These are phyloP conservation scores for Olivierus martensii DNA, from an alignment of 1,140 invertebrate species.

Conservation along the genomic window DNA sequence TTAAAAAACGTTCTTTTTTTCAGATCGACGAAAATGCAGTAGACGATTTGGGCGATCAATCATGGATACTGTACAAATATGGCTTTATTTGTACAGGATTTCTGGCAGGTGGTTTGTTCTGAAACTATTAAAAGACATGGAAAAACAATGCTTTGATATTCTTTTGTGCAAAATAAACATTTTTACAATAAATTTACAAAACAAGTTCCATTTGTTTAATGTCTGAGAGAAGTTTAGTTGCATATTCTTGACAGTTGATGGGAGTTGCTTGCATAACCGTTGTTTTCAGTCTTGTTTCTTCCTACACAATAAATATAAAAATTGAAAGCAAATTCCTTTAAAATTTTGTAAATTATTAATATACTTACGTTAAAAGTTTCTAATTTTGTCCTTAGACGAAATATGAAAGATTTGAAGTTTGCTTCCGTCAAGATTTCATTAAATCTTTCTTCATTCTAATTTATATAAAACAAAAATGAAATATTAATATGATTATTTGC, in stretches of 20 bases:
- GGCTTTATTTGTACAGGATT: slow-evolving; percentile 6
- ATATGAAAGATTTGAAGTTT: slow-evolving; percentile 61
- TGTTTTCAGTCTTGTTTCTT: slow-evolving; percentile 67
- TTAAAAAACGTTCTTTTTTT: too few relatives aligned
- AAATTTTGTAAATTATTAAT: too few relatives aligned
- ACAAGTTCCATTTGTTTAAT: slow-evolving; percentile 11
- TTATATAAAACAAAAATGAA: too few relatives aligned
- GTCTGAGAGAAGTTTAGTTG: slow-evolving; percentile 48
- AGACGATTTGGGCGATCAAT: slow-evolving; percentile 41
- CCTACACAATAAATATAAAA: too few relatives aligned
- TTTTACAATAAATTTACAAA: background rate
- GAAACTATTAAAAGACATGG: too few relatives aligned
- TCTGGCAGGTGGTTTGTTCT: background rate
- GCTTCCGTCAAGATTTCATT: slow-evolving; percentile 50
- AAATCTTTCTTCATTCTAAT: slow-evolving; percentile 31
- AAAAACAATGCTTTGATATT: too few relatives aligned
- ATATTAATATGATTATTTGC: too few relatives aligned
- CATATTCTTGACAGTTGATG: slow-evolving; percentile 60
- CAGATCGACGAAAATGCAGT: slow-evolving; percentile 43
- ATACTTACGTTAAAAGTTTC: slow-evolving; percentile 63
- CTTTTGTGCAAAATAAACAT: too few relatives aligned
- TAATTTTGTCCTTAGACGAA: slow-evolving; percentile 68
- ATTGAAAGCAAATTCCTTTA: too few relatives aligned
- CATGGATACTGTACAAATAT: slow-evolving; percentile 30
- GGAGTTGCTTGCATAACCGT: slow-evolving; percentile 48